Evolutionary conservation across 2,113 vertebrate species (phyloP).

Genomic region (Engystomops pustulosus): DNA sequence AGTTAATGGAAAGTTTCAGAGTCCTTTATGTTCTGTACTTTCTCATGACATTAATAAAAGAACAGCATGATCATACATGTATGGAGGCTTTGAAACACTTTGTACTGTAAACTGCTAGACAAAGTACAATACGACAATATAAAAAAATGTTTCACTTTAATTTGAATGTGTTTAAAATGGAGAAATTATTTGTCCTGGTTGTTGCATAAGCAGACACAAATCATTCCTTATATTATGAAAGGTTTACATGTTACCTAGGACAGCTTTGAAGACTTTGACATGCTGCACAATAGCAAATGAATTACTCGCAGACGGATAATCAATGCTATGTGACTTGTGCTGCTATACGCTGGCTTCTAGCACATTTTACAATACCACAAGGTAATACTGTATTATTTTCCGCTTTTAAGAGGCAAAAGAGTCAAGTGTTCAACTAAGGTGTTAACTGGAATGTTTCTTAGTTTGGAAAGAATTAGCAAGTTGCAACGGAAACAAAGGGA

Average conservation of each 20-base stretch:
- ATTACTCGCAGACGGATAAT: conserved; percentile 30
- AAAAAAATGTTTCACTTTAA: not conserved
- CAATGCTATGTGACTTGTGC: conserved; percentile 14
- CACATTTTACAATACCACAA: not conserved
- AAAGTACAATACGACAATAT: not conserved
- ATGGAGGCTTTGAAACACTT: too few species aligned
- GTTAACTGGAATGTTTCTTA: not conserved
- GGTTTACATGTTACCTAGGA: conserved; percentile 28
- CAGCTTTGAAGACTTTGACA: conserved; percentile 36
- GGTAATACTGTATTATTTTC: not conserved
- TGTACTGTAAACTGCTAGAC: not conserved
- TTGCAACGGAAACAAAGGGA: not conserved
- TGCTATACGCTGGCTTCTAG: not conserved
- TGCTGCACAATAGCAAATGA: conserved; percentile 13
- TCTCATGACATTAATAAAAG: not conserved
- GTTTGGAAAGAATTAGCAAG: not conserved
- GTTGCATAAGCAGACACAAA: not conserved
- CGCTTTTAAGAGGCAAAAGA: not conserved
- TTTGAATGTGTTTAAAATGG: not conserved
- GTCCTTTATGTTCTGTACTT: not conserved
- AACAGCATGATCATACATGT: too few species aligned
- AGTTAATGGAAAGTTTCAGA: too few species aligned
- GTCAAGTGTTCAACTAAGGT: not conserved
- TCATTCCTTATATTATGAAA: conserved; percentile 27
- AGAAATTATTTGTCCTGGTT: not conserved